Percentiles rank a stretch among this genome's conserved stretches.
Conservation (phyloP, 1,140 invertebrate genomes). For the Chironomus striatipennis region DNA sequence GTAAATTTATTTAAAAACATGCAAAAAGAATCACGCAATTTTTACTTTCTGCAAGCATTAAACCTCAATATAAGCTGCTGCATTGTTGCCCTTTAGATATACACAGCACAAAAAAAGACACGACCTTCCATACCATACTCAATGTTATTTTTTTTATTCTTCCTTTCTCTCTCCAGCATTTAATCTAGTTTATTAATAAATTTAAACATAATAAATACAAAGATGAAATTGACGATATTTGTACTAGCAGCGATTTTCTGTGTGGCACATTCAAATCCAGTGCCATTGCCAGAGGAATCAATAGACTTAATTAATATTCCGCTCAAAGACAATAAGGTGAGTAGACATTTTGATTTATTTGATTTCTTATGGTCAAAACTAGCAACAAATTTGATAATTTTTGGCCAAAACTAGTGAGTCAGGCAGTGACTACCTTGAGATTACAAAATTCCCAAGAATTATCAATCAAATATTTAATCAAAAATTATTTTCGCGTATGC, state of each 20-base stretch:
- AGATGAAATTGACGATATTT: constrained; percentile 6
- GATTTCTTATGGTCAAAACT: no score
- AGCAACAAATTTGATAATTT: no score
- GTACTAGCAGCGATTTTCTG: constrained; percentile 5
- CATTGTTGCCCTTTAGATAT: background rate
- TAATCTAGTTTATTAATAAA: background rate
- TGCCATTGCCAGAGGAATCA: background rate
- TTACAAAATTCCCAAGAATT: no score
- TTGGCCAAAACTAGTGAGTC: no score
- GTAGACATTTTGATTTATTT: background rate
- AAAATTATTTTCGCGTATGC: background rate
- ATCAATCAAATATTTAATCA: no score
- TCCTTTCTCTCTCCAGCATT: background rate
- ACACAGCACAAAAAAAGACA: background rate
- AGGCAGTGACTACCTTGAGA: no score
- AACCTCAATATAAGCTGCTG: background rate
- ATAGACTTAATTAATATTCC: background rate
- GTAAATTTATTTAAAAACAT: background rate
- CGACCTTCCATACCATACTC: constrained; percentile 4
- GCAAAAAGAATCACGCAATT: background rate
- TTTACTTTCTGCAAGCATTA: background rate
- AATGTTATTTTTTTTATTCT: background rate
- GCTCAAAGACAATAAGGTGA: constrained; percentile 9
- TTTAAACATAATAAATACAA: background rate
- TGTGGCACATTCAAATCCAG: background rate